Evolutionary conservation across 1,140 invertebrate genomes (phyloP).

Genomic region (Spodoptera frugiperda): DNA sequence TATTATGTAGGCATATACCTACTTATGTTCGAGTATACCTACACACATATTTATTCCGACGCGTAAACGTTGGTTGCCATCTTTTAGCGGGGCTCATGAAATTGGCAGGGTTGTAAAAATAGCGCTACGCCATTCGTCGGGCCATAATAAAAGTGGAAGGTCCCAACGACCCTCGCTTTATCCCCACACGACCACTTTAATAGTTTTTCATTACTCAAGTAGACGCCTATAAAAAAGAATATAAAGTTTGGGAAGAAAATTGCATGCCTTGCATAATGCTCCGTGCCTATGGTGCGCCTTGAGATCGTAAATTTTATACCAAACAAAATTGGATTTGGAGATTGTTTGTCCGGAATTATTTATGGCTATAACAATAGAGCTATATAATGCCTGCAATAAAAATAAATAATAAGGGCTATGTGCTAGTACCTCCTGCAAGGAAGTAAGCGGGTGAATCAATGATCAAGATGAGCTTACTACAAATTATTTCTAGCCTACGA

Average conservation of each 20-base stretch:
- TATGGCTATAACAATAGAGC: conserved; percentile 33
- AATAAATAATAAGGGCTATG: not conserved
- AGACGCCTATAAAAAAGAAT: conserved; percentile 79
- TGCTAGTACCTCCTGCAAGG: no score
- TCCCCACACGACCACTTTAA: conserved; percentile 80
- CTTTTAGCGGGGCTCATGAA: conserved; percentile 69
- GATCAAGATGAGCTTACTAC: no score
- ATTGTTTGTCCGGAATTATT: conserved; percentile 67
- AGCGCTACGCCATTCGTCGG: conserved; percentile 71
- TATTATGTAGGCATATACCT: conserved; percentile 3
- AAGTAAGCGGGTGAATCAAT: no score
- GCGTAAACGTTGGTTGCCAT: conserved; percentile 68
- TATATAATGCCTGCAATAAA: not conserved
- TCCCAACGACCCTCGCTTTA: conserved; percentile 78
- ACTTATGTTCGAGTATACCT: not conserved
- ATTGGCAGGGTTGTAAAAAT: conserved; percentile 79
- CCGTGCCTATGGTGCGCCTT: conserved; percentile 62
- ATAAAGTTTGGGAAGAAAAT: conserved; percentile 83
- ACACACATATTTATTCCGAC: conserved; percentile 53
- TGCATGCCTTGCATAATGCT: conserved; percentile 83
- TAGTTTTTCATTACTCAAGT: conserved; percentile 86
- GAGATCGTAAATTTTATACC: conserved; percentile 69
- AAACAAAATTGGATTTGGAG: conserved; percentile 71
- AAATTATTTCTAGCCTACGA: no score
- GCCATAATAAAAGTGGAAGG: conserved; percentile 78